Evolutionary conservation across 2,888 invertebrate genomes (phyloP).

Genomic region (Thecocarcelia acutangulata): DNA sequence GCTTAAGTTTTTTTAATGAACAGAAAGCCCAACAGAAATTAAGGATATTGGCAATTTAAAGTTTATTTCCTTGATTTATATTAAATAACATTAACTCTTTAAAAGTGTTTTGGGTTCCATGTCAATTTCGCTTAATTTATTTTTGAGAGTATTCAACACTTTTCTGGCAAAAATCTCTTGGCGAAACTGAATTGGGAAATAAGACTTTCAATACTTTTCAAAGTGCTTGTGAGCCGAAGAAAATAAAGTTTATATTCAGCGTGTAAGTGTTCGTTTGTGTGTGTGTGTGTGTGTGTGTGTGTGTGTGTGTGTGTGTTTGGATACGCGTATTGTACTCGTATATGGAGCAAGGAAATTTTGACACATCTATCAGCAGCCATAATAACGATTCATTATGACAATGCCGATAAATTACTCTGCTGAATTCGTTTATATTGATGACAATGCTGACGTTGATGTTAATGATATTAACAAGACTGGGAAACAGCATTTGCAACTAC

Average conservation of each 20-base stretch:
- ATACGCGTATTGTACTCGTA: no score
- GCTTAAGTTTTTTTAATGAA: no score
- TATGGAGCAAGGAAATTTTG: neutral
- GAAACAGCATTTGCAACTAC: constrained; percentile 14
- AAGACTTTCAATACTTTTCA: neutral
- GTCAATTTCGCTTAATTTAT: no score
- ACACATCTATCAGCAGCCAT: constrained; percentile 17
- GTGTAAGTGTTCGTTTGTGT: neutral
- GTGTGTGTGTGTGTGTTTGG: neutral
- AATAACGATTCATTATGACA: constrained; percentile 30
- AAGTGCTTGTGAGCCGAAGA: neutral
- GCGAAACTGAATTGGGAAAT: constrained; percentile 2
- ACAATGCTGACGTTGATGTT: neutral
- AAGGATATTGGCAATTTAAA: no score
- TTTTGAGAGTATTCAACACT: constrained; percentile 6
- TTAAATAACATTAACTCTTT: no score
- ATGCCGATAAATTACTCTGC: constrained; percentile 6
- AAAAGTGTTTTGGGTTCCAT: no score
- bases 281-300: neutral
- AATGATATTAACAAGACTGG: constrained; percentile 10
- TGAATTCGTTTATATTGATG: constrained; percentile 11
- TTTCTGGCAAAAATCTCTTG: neutral
- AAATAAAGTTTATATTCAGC: neutral
- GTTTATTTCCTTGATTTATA: no score
- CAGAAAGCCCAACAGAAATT: neutral